phyloP scores from a whole-genome alignment of 2,888 invertebrate genomes.

The Balanococcus diminutus region DNA sequence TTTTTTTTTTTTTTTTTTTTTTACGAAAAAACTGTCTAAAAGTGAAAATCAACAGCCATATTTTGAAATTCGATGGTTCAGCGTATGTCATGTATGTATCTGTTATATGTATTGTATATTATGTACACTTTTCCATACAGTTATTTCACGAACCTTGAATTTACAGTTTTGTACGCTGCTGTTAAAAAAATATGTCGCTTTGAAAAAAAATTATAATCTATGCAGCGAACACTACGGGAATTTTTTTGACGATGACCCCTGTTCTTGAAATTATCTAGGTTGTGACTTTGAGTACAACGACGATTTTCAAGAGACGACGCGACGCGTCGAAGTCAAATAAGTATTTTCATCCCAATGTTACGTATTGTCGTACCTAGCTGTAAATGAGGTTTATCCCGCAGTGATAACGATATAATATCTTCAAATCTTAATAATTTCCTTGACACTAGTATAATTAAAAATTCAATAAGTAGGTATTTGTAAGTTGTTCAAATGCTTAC shows the following conservation, averaged over 20 bases:
- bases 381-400: background rate
- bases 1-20: no score
- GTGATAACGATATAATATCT: background rate
- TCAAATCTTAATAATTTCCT: background rate
- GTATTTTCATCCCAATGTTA: background rate
- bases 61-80: no score
- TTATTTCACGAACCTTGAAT: background rate
- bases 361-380: background rate
- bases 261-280: background rate
- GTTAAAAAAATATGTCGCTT: background rate
- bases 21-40: no score
- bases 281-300: background rate
- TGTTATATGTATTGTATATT: no score
- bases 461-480: background rate
- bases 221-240: background rate
- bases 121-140: no score
- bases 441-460: background rate
- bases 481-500: constrained; percentile 55
- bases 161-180: background rate
- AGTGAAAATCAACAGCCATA: no score
- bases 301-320: background rate
- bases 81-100: no score
- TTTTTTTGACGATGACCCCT: background rate
- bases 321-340: background rate
- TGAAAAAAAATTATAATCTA: background rate